These are phyloP conservation scores for Anastrepha obliqua DNA, from an alignment of 1,140 invertebrate species.

Conservation along the genomic window DNA sequence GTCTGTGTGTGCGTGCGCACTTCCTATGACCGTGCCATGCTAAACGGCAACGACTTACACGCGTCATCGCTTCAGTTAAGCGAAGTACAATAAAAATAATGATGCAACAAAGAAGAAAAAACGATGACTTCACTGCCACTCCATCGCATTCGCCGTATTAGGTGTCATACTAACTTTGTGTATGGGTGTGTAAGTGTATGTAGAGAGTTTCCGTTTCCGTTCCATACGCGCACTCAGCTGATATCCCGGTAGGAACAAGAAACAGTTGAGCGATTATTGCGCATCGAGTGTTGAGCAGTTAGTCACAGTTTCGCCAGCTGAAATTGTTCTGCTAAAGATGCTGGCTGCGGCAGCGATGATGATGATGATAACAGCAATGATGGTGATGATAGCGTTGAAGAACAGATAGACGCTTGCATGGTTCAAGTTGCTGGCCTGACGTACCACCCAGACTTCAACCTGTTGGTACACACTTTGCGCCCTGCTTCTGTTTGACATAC, in stretches of 20 bases:
- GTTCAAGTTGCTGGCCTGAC: too few species aligned
- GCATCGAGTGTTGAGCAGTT: too few species aligned
- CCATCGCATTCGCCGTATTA: not conserved
- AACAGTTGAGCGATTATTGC: not conserved
- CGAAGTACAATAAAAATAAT: conserved; percentile 22
- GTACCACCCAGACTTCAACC: not conserved
- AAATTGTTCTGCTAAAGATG: too few species aligned
- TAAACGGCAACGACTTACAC: conserved; percentile 47
- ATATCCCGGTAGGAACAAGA: not conserved
- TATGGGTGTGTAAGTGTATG: not conserved
- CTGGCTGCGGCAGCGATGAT: too few species aligned
- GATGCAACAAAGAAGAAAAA: not conserved
- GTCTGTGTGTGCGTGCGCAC: not conserved
- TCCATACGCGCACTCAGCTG: not conserved
- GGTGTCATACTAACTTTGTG: too few species aligned
- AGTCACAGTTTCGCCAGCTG: too few species aligned
- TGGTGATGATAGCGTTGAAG: too few species aligned
- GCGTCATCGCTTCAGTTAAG: conserved; percentile 48
- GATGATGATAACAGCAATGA: too few species aligned
- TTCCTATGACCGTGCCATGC: not conserved
- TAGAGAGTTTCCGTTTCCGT: conserved; percentile 24
- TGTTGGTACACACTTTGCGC: not conserved
- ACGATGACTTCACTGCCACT: too few species aligned
- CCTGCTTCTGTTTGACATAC: not conserved
- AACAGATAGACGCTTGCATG: too few species aligned